phyloP scores from a whole-genome alignment of 2,113 vertebrate species.

The Tamias sibiricus region DNA sequence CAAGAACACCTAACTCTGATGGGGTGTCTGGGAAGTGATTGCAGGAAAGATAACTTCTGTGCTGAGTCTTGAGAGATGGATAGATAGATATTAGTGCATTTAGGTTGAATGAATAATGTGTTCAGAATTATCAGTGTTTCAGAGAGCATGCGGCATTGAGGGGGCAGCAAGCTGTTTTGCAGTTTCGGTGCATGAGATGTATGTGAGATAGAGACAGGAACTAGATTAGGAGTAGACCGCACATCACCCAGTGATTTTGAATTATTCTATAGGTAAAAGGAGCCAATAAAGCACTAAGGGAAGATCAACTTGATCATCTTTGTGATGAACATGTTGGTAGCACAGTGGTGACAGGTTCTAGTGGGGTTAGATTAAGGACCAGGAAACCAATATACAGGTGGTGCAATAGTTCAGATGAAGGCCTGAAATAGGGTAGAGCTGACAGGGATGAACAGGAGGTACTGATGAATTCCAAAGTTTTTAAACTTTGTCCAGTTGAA shows the following conservation, averaged over 20 bases:
- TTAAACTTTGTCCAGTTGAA: neutral
- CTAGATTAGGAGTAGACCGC: neutral
- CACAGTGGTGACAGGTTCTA: neutral
- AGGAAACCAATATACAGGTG: neutral
- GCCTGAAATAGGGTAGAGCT: neutral
- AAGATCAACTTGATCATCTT: neutral
- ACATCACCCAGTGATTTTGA: neutral
- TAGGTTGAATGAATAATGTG: neutral
- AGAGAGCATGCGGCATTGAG: neutral
- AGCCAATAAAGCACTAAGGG: neutral
- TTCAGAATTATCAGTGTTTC: neutral
- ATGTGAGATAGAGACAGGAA: neutral
- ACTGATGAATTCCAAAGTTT: neutral
- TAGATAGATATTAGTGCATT: neutral
- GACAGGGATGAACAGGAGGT: neutral
- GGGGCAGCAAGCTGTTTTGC: neutral
- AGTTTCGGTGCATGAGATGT: neutral
- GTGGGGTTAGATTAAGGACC: neutral
- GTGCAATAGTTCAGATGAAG: neutral
- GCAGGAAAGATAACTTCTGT: neutral
- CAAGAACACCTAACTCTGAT: neutral
- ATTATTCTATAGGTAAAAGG: neutral
- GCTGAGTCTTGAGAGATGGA: neutral
- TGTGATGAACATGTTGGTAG: no score
- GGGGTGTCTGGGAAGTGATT: neutral